Evolutionary conservation across 2,113 vertebrate species (phyloP), one percentile per base, ranked within the genome.

Genomic region (Actinemys pallida): DNA sequence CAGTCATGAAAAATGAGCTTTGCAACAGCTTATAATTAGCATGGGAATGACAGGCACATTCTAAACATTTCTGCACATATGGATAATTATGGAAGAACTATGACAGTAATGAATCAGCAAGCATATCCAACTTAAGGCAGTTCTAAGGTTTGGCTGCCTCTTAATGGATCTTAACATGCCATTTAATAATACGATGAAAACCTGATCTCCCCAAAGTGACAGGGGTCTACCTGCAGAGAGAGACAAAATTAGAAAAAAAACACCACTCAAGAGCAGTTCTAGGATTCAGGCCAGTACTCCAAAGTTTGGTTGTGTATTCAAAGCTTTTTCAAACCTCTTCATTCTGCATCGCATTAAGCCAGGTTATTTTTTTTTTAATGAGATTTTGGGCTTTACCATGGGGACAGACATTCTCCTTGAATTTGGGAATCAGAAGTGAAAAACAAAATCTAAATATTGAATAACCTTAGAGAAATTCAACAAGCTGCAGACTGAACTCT

Each of bases 51-150:
- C 94, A 96, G 82, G 59, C 84, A 85, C 80, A 89, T 97, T 96
- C 86, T 92, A 96, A 98, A 95, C 50, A 92, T 97, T 96, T 94
- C 35, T 3, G 83, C 98, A 91, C 96, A 97, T 97, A 97, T 95
- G 95, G 92, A 92, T 96, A 97, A 97, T 98, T 98, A 98, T 95
- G 97, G 95, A 96, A 97, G 80, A 97, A 92, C 56, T 62, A 56
- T 96, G 96, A 96, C 85, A 96, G 88, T 56, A 94, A 88, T 84
- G 75, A 81, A 96, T 97, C 97, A 97, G 81, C 47, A 97, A 95
- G 49, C 52, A 80, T 59, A 94, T 88, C 62, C 29, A 1, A 95
- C 96, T 90, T 87, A 62, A 47, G 88, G 25, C 4, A 0, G 3
- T 82, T 95, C 92, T 92, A 91, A 16, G 6, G 78, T 96, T 94